Conservation (phyloP, 2,888 invertebrate genomes). For the Agapostemon virescens region DNA sequence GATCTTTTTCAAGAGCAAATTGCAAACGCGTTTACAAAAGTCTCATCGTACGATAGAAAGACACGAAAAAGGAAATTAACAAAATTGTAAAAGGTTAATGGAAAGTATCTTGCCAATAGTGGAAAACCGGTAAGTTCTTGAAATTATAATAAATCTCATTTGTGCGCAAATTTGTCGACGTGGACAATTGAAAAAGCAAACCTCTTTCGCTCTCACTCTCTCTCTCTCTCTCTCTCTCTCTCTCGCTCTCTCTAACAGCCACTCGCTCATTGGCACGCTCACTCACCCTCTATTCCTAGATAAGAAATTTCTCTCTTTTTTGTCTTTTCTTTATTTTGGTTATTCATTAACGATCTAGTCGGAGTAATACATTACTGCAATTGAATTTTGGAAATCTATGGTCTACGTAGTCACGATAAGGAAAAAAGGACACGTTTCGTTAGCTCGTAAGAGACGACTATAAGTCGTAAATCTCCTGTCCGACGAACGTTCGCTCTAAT, state of each 20-base stretch:
- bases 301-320: slow-evolving; percentile 31
- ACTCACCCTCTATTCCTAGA: slow-evolving; percentile 2
- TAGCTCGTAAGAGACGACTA: slow-evolving; percentile 22
- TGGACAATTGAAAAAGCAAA: slow-evolving; percentile 28
- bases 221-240: slow-evolving; percentile 18
- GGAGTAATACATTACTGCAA: slow-evolving; percentile 36
- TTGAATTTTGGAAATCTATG: slow-evolving; percentile 38
- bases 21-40: background rate
- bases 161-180: slow-evolving; percentile 38
- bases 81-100: background rate
- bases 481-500: slow-evolving; percentile 42
- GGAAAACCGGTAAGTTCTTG: background rate
- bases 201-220: slow-evolving; percentile 7
- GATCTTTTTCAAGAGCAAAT: background rate
- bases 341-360: slow-evolving; percentile 22
- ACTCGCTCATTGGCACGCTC: background rate
- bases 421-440: slow-evolving; percentile 1
- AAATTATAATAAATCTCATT: slow-evolving; percentile 19
- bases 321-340: background rate
- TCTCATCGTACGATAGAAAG: background rate
- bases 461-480: slow-evolving; percentile 15
- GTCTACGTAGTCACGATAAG: slow-evolving; percentile 29
- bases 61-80: background rate
- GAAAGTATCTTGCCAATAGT: background rate
- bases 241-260: background rate